These are phyloP conservation scores for Actinemys pallida DNA, from an alignment of 2,113 vertebrate genomes.

Conservation along the genomic window DNA sequence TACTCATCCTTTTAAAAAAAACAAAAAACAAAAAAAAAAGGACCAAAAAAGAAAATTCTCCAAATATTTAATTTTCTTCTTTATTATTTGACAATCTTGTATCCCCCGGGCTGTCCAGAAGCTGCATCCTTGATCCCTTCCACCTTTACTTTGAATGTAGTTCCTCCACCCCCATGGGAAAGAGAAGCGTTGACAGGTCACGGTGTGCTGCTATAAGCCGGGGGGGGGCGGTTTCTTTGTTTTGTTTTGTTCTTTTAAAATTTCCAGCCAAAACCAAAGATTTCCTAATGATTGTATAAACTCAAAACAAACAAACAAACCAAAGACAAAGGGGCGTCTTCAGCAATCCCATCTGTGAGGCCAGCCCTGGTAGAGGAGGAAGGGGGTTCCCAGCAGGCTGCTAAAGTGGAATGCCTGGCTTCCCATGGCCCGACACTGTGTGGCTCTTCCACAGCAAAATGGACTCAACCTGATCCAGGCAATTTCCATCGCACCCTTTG, in stretches of 20 bases:
- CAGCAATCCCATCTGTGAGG: slow-evolving; percentile 73
- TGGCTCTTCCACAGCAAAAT: background rate
- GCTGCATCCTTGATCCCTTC: slow-evolving; percentile 75
- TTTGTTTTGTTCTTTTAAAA: slow-evolving; percentile 85
- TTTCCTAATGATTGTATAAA: slow-evolving; percentile 92
- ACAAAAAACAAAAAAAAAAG: background rate
- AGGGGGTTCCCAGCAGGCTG: background rate
- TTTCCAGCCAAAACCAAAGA: slow-evolving; percentile 92
- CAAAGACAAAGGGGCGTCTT: slow-evolving; percentile 85
- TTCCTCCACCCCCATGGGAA: slow-evolving; percentile 63
- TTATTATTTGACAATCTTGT: slow-evolving; percentile 88
- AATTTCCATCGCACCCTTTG: background rate
- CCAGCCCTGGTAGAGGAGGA: background rate
- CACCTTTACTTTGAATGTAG: slow-evolving; percentile 86
- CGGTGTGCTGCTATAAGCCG: slow-evolving; percentile 80
- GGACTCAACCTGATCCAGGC: background rate
- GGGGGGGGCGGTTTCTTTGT: slow-evolving; percentile 85
- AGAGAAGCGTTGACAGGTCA: slow-evolving; percentile 81
- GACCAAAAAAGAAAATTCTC: slow-evolving; percentile 50
- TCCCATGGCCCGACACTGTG: background rate
- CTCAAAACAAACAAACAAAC: slow-evolving; percentile 90
- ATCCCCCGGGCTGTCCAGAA: slow-evolving; percentile 72
- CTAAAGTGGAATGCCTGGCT: background rate
- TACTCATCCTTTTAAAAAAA: slow-evolving; percentile 58
- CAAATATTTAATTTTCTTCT: slow-evolving; percentile 81